These are phyloP conservation scores for Plusia festucae DNA, from an alignment of 2,888 invertebrate species.

Conservation along the genomic window DNA sequence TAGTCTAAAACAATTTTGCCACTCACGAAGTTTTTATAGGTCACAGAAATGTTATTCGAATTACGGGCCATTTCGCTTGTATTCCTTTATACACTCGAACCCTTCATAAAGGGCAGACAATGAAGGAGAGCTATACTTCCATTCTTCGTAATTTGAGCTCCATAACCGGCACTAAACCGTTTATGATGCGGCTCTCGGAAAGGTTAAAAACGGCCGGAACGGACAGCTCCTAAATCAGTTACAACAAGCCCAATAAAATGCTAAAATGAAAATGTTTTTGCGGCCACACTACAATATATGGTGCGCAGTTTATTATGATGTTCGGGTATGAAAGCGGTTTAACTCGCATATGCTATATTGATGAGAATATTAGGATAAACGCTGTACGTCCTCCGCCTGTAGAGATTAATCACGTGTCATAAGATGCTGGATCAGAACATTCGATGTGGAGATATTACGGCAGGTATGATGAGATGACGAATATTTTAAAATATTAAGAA, in stretches of 20 bases:
- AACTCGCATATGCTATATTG: conserved; percentile 51
- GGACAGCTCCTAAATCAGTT: conserved; percentile 78
- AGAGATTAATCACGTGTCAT: conserved; percentile 28
- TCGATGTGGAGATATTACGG: conserved; percentile 7
- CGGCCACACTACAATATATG: conserved; percentile 64
- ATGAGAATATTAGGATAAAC: conserved; percentile 37
- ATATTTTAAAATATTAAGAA: background rate
- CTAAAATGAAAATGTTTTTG: conserved; percentile 72
- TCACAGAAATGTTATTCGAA: conserved; percentile 85
- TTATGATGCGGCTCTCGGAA: conserved; percentile 85
- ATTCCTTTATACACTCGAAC: conserved; percentile 81
- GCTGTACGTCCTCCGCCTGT: conserved; percentile 16
- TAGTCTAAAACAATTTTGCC: conserved; percentile 73
- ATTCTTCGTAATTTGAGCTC: conserved; percentile 84
- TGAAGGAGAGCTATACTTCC: conserved; percentile 80
- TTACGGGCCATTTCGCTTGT: conserved; percentile 80
- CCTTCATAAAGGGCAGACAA: conserved; percentile 85
- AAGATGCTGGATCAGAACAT: background rate
- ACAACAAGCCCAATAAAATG: conserved; percentile 75
- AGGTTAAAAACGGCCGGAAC: conserved; percentile 83
- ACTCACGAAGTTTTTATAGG: conserved; percentile 78
- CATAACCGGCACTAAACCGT: conserved; percentile 85
- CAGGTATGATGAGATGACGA: background rate
- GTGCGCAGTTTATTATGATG: conserved; percentile 61
- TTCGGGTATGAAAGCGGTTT: conserved; percentile 56